Base-by-base conservation (phyloP, 2,888 invertebrate genomes). In the Apamea epomidion region DNA sequence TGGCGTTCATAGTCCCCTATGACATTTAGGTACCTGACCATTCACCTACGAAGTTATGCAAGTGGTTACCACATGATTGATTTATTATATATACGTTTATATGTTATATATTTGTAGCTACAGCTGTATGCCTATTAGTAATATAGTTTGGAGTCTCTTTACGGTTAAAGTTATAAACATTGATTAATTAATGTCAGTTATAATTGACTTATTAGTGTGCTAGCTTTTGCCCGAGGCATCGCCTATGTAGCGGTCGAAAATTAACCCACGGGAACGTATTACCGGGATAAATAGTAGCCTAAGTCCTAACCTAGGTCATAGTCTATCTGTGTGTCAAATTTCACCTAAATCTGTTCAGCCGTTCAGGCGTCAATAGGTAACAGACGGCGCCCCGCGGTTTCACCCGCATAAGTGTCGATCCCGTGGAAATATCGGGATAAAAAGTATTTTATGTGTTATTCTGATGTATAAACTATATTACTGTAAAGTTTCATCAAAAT, bases 1-100 rank as follows among this genome's bases (percentile, higher is more conserved):
- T 88, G 70, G 79, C 71, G 76, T 25, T 25, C n/a, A 42, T 45
- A 68, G 65, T 73, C 83, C 58, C 75, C 84, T 73, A 68, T 89
- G 89, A 80, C 87, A 89, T 88, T 88, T 84, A 79, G 29, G 68
- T 78, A 72, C 29, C 75, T 84, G 89, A 88, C 84, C 90, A 75
- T 81, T 90, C 89, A 88, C 89, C 84, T 32, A 62, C 48, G 60
- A 16, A 0, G 58, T 88, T 90, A 84, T 82, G 84, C 85, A 91
- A 91, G 69, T 37, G 0, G 45, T 88, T 89, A 76, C 88, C 81
- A 85, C 84, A 84, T 68, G 70, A 78, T 74, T 70, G 80, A 83
- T 83, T 62, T 84, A 74, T 82, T 87, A 51, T 82, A 70, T 70
- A 68, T 65, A 25, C 7, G 21, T 58, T 51, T 60, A 69, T 54